Base-by-base conservation (phyloP, 37 sponge, comb jelly and placozoan genomes). In the Diacarnus erythraeanus region DNA sequence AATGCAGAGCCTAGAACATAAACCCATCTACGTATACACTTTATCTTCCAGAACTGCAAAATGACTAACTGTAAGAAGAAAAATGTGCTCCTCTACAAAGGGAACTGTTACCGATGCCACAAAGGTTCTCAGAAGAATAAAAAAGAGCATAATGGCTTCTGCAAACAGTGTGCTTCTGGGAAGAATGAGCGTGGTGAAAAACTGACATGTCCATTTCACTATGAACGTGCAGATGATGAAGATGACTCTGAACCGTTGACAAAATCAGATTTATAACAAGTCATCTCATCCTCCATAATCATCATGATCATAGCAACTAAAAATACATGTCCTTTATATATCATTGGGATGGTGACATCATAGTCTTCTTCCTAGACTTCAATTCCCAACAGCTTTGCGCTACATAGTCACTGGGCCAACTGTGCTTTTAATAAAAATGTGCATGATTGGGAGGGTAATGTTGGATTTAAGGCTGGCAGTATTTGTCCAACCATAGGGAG, bases 131-230 rank as follows among this genome's bases (percentile, higher is more conserved):
- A 26, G 17, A 35, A 26, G 5, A 31, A 65, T 2, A 26, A 65
- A 35, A 30, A 30, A 3, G 33, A 65, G 66, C 66, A 65, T 10
- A 65, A 65, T 65, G 2, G 66, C 66, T 34, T 65, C 35, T 65
- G 66, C 33, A 18, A 31, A 5, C 33, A 65, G 35, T 65, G 66
- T 65, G 66, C 66, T 35, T 3, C 31, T 3, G 66, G 34, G 2
- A 65, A 30, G 31, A 30, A 65, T 31, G 35, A 65, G 17, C 17
- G 31, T 30, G 33, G 3, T 31, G 34, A 65, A 2, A 34, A 31
- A 18, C 5, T 65, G 9, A 30, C 35, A 10, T 65, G 35, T 30
- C 17, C 17, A 31, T 34, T 30, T 1, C 66, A 65, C 33, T 25
- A 30, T 17, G 66, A 65, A 10, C 2, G 15, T 34, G 66, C 31